Conservation (phyloP, 2,888 invertebrate genomes). For the Lapara coniferarum region DNA sequence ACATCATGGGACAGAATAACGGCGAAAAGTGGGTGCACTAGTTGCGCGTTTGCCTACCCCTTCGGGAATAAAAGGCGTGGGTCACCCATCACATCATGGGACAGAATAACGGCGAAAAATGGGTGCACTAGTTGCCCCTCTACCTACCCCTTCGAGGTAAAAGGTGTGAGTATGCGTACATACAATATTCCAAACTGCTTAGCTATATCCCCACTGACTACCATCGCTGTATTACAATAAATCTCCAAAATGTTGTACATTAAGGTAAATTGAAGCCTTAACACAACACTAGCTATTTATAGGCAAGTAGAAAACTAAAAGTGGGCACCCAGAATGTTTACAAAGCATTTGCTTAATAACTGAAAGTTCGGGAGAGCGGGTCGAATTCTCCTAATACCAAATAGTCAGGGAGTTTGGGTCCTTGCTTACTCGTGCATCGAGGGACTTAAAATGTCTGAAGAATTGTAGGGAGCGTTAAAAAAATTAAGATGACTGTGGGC, state of each 20-base stretch:
- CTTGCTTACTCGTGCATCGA: background rate
- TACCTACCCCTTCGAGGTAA: no score
- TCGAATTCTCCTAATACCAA: constrained; percentile 80
- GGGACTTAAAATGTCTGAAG: no score
- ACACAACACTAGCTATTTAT: constrained; percentile 74
- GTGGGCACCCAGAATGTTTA: constrained; percentile 81
- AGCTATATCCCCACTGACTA: background rate
- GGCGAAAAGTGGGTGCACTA: no score
- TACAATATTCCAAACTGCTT: background rate
- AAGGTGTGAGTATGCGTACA: no score
- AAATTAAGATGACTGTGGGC: no score
- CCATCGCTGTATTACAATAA: constrained; percentile 43
- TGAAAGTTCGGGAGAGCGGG: constrained; percentile 78
- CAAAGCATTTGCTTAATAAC: constrained; percentile 84
- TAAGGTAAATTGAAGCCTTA: constrained; percentile 70
- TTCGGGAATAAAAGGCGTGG: no score
- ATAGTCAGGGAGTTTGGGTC: constrained; percentile 15
- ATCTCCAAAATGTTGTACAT: constrained; percentile 48
- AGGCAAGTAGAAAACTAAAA: constrained; percentile 71
- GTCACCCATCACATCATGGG: no score
- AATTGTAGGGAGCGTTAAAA: no score
- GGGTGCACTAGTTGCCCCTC: no score
- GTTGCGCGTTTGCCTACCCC: no score
- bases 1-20: no score
- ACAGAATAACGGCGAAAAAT: no score